These are phyloP conservation scores for Danaus plexippus DNA, from an alignment of 1,140 invertebrate genomes.

Conservation along the genomic window DNA sequence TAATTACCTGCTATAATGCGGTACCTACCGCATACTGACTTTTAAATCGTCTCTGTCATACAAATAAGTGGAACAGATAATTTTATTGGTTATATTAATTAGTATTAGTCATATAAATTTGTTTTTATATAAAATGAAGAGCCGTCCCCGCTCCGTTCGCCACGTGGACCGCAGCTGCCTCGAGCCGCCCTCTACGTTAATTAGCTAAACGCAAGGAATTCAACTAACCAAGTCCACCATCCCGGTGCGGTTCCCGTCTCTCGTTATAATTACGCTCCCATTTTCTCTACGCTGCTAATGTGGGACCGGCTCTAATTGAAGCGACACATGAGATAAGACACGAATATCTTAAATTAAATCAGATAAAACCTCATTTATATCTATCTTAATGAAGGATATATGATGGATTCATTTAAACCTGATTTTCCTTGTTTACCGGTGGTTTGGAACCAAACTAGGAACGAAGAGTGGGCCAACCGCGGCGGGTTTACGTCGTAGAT, in stretches of 20 bases:
- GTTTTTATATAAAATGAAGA: slow-evolving; percentile 11
- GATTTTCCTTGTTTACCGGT: slow-evolving; percentile 66
- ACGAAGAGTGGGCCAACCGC: slow-evolving; percentile 61
- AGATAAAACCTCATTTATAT: slow-evolving; percentile 1
- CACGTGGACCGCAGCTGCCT: slow-evolving; percentile 55
- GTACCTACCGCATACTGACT: slow-evolving; percentile 37
- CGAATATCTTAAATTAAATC: too few species aligned
- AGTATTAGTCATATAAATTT: slow-evolving; percentile 6
- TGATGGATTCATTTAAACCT: slow-evolving; percentile 59
- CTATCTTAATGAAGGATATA: slow-evolving; percentile 41
- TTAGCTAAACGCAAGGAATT: slow-evolving; percentile 55
- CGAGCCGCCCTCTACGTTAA: slow-evolving; percentile 38
- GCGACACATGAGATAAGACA: too few species aligned
- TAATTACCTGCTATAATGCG: slow-evolving; percentile 42
- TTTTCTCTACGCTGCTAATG: slow-evolving; percentile 19
- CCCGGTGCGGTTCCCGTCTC: slow-evolving; percentile 21
- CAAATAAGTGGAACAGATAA: slow-evolving; percentile 5
- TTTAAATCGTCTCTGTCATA: slow-evolving; percentile 20
- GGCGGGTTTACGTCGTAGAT: slow-evolving; percentile 69
- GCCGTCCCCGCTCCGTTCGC: slow-evolving; percentile 14
- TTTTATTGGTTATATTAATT: slow-evolving; percentile 4
- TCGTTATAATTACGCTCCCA: slow-evolving; percentile 20
- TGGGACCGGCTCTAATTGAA: too few species aligned
- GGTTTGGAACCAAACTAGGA: slow-evolving; percentile 57
- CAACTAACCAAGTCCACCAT: slow-evolving; percentile 34